Base-by-base conservation (phyloP, 2,888 invertebrate species). In the Plebejus argus region DNA sequence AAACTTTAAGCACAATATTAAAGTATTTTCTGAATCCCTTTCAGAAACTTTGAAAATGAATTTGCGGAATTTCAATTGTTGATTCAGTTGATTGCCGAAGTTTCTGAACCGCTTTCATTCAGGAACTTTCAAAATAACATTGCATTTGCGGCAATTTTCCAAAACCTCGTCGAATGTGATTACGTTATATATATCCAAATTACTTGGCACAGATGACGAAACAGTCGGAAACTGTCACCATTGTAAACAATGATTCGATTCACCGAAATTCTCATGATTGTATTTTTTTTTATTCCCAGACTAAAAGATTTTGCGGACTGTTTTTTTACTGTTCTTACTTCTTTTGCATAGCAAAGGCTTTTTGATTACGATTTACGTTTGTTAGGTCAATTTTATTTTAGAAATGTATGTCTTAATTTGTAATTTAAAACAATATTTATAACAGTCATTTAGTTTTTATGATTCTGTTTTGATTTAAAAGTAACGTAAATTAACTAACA, bases 241-340 rank as follows among this genome's bases (percentile, higher is more conserved):
- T 66, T 1, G 18, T 33, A 66, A 66, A 66, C 66, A 66, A 66
- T 33, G 66, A 28, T 66, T 33, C 66, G 66, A 0, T 0, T 1
- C 66, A 66, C 66, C 0, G 6, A 66, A 66, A 33, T 66, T 66
- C 66, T 66, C 66, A 66, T 66, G 66, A 66, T 66, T 28, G 66
- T 15, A 20, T 10, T 20, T 61, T 23, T 61, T 61, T 61, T 20
- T 8, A 56, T 61, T 58, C 20, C 58, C 23, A 58, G 61, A 20
- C 53, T 53, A 53, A 53, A 56, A n/a, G 6, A n/a, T n/a, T n/a
- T 10, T 45, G 10, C 10, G 18, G 1, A 53, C 18, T 53, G 58
- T 58, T 12, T 61, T 61, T 61, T 20, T 2, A 58, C n/a, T 58
- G 1, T 58, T 8, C 8, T 8, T 20, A 20, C 58, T 58, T 58